Conservation (phyloP, 1,140 invertebrate genomes). For the Pachyrhynchus sulphureomaculatus region DNA sequence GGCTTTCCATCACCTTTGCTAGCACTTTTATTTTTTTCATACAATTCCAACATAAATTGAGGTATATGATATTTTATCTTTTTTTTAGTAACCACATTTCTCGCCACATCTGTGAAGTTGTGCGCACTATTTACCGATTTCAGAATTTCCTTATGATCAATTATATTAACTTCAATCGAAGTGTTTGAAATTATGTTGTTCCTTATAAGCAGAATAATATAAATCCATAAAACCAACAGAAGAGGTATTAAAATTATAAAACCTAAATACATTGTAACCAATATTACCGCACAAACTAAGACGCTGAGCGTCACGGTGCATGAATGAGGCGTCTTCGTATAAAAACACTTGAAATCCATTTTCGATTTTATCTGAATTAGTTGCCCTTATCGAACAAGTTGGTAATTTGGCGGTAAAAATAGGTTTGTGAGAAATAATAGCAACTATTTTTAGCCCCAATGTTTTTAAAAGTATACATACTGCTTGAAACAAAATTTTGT, state of each 20-base stretch:
- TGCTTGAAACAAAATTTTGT: too few species aligned
- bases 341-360: slow-evolving; percentile 39
- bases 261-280: slow-evolving; percentile 19
- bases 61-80: slow-evolving; percentile 44
- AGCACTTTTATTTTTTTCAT: slow-evolving; percentile 41
- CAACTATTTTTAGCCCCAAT: not conserved
- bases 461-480: not conserved
- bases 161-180: slow-evolving; percentile 38
- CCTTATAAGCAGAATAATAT: slow-evolving; percentile 21
- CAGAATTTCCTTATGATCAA: slow-evolving; percentile 13
- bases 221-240: slow-evolving; percentile 29
- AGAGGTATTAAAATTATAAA: slow-evolving; percentile 21
- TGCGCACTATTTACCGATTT: not conserved
- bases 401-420: not conserved
- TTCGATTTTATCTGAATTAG: slow-evolving; percentile 23
- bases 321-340: slow-evolving; percentile 1
- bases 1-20: slow-evolving; percentile 26
- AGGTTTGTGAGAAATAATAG: not conserved
- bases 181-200: slow-evolving; percentile 26
- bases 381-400: slow-evolving; percentile 9
- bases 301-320: slow-evolving; percentile 2
- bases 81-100: not conserved
- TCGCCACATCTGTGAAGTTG: not conserved
- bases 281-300: not conserved
- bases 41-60: slow-evolving; percentile 50